These are phyloP conservation scores for Dynastes grantii DNA, from an alignment of 2,888 invertebrate species.

Conservation along the genomic window DNA sequence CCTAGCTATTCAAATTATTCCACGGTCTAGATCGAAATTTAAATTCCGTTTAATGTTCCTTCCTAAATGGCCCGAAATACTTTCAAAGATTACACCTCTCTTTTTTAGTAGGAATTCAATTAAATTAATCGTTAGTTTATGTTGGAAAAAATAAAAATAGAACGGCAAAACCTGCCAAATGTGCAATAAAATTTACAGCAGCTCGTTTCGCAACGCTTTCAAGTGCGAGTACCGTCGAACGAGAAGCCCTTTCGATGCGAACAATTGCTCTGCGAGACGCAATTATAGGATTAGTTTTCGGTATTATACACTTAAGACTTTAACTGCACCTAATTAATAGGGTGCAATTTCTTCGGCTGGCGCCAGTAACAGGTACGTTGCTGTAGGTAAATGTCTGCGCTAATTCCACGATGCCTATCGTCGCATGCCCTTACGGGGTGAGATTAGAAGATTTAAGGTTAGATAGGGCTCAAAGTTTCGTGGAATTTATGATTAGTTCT, in stretches of 20 bases:
- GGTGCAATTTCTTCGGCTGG: conserved; percentile 40
- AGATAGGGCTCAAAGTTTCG: conserved; percentile 9
- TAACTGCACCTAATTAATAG: conserved; percentile 40
- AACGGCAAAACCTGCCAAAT: conserved; percentile 6
- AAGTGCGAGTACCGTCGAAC: background rate
- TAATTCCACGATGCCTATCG: conserved; percentile 20
- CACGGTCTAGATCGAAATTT: background rate
- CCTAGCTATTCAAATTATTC: too few relatives aligned
- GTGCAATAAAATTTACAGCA: background rate
- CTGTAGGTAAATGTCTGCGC: conserved; percentile 28
- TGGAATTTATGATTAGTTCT: conserved; percentile 13
- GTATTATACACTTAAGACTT: background rate
- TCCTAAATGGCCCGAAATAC: background rate
- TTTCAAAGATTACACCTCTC: background rate
- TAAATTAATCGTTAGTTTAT: conserved; percentile 25
- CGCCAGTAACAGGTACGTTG: conserved; percentile 33
- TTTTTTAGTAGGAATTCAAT: conserved; percentile 2
- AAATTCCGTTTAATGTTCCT: background rate
- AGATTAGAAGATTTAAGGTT: conserved; percentile 26
- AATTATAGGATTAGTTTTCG: conserved; percentile 17
- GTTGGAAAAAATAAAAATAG: conserved; percentile 27
- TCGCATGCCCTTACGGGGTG: conserved; percentile 26
- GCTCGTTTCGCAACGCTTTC: background rate
- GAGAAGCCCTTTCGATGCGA: background rate
- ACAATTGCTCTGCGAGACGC: conserved; percentile 8